Evolutionary conservation across 1,140 invertebrate species (phyloP).

Genomic region (Achatina immaculata): DNA sequence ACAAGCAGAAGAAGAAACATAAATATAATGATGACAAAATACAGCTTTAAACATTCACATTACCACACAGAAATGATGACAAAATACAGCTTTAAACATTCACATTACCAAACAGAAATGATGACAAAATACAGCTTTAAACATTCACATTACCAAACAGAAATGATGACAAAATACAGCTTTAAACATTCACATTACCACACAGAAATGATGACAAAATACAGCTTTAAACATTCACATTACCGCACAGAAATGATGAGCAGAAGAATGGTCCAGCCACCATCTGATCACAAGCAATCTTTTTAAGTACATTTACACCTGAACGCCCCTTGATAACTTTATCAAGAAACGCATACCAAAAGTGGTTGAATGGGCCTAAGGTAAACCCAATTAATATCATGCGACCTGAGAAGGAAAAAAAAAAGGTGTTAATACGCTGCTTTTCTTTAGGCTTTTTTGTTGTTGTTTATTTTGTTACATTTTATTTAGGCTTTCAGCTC

Average conservation of each 20-base stretch:
- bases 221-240: slow-evolving; percentile 74
- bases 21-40: too few species aligned
- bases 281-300: slow-evolving; percentile 89
- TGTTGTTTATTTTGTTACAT: background rate
- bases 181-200: too few species aligned
- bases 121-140: too few species aligned
- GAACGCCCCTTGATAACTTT: slow-evolving; percentile 79
- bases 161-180: too few species aligned
- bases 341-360: slow-evolving; percentile 76
- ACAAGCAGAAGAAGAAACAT: too few species aligned
- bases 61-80: too few species aligned
- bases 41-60: too few species aligned
- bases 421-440: background rate
- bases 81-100: too few species aligned
- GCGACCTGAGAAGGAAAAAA: slow-evolving; percentile 52
- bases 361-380: slow-evolving; percentile 60
- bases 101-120: too few species aligned
- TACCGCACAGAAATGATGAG: slow-evolving; percentile 84
- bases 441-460: background rate
- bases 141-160: too few species aligned
- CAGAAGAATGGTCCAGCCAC: slow-evolving; percentile 89
- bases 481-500: background rate
- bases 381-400: slow-evolving; percentile 60
- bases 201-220: slow-evolving; percentile 9
- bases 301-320: slow-evolving; percentile 81